Evolutionary conservation across 2,888 invertebrate genomes (phyloP), one percentile per base, ranked within the genome.

Genomic region (Cotesia congregata): DNA sequence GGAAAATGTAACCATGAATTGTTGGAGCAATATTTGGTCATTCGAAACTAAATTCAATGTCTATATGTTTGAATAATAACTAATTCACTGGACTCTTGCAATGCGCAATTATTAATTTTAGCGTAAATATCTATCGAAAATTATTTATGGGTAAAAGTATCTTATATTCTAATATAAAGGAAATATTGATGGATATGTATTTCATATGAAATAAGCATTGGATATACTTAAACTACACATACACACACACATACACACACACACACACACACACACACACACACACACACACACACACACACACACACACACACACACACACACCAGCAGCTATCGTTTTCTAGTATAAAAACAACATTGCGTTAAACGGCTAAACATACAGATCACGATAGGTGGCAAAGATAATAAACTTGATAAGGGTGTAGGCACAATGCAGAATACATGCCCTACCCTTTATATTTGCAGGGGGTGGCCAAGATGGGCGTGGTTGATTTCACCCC

Each of bases 361-460:
- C 67, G 50, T 67, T 75, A 77, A 68, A 72, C 74, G 61, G 77
- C 65, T 72, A 76, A 80, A 72, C 71, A 80, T 80, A 83, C 80
- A 82, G 65, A 78, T 81, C 59, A 50, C 65, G 65, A 73, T 82
- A 80, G 81, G 83, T 81, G 82, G 82, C 79, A 84, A 85, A 88
- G 89, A 88, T 88, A 89, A 89, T 88, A 89, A 88, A 88, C 88
- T 89, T 89, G 89, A 89, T 88, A 89, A 89, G 88, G 89, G 87
- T 88, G 88, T 88, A 86, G 87, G 84, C 82, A 81, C 80, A 80
- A 83, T 79, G 83, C 81, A 79, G 68, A 73, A 80, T 73, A 73
- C 81, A 80, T 80, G 79, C 83, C 83, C 85, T 82, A 80, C 84
- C 81, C 80, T 74, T 71, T 61, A 68, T 17, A 59, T 59, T 72